phyloP scores from a whole-genome alignment of 37 sponge, comb jelly and placozoan species.

The Agelas oroides region DNA sequence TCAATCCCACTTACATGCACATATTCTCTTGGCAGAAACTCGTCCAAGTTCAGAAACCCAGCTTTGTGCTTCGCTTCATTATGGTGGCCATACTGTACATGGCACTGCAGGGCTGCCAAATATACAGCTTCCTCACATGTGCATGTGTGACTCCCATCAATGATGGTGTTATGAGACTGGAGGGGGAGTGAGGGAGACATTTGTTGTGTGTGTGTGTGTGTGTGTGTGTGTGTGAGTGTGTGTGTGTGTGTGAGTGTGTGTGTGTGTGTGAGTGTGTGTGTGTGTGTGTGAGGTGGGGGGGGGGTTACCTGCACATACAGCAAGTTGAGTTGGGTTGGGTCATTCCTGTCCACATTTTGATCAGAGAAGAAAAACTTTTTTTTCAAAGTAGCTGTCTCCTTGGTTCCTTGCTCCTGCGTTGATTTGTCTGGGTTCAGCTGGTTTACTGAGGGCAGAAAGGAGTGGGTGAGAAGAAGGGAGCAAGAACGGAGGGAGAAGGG shows the following conservation, averaged over 20 bases:
- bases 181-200: no score
- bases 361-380: conserved; percentile 97
- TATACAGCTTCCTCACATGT: conserved; percentile 89
- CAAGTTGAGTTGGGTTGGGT: conserved; percentile 94
- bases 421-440: conserved; percentile 96
- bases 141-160: conserved; percentile 89
- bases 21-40: conserved; percentile 89
- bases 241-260: no score
- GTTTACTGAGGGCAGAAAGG: conserved; percentile 51
- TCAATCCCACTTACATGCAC: conserved; percentile 84
- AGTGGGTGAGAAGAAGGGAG: not conserved
- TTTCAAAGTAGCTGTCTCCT: conserved; percentile 84
- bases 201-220: no score
- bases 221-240: no score
- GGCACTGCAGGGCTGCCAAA: conserved; percentile 94
- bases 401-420: conserved; percentile 92
- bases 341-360: conserved; percentile 91
- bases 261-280: no score
- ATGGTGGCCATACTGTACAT: conserved; percentile 91
- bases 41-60: conserved; percentile 81
- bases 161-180: conserved; percentile 81
- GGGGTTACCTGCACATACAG: conserved; percentile 84
- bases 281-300: not conserved
- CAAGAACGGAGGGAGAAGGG: not conserved
- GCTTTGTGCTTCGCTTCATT: conserved; percentile 94